Evolutionary conservation across 2,113 vertebrate species (phyloP).

Genomic region (Protobothrops flavoviridis): DNA sequence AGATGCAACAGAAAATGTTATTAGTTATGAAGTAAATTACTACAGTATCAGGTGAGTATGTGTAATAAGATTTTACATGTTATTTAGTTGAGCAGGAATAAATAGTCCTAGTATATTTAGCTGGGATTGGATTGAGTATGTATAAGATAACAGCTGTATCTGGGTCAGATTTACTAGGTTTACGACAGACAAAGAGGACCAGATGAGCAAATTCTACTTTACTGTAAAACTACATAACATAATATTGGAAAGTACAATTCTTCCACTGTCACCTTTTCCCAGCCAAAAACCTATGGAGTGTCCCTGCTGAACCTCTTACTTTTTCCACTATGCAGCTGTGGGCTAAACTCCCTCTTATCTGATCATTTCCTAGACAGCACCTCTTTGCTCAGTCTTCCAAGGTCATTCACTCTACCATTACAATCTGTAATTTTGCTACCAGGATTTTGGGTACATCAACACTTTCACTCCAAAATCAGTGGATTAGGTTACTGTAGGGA

Average conservation of each 20-base stretch:
- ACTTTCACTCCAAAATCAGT: neutral
- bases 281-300: neutral
- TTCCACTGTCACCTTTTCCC: neutral
- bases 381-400: neutral
- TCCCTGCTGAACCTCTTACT: neutral
- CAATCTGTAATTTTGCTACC: neutral
- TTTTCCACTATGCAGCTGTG: neutral
- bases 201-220: neutral
- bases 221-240: neutral
- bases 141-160: neutral
- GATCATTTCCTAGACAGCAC: neutral
- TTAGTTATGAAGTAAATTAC: neutral
- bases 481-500: neutral
- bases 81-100: neutral
- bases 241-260: neutral
- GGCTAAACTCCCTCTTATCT: neutral
- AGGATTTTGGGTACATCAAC: neutral
- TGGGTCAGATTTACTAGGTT: neutral
- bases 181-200: neutral
- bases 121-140: neutral
- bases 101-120: neutral
- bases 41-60: neutral
- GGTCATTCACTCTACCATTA: neutral
- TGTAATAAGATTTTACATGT: neutral
- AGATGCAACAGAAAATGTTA: neutral